Evolutionary conservation across 1,140 invertebrate species (phyloP), one percentile per base, ranked within the genome.

Genomic region (Drosophila chauvacae): DNA sequence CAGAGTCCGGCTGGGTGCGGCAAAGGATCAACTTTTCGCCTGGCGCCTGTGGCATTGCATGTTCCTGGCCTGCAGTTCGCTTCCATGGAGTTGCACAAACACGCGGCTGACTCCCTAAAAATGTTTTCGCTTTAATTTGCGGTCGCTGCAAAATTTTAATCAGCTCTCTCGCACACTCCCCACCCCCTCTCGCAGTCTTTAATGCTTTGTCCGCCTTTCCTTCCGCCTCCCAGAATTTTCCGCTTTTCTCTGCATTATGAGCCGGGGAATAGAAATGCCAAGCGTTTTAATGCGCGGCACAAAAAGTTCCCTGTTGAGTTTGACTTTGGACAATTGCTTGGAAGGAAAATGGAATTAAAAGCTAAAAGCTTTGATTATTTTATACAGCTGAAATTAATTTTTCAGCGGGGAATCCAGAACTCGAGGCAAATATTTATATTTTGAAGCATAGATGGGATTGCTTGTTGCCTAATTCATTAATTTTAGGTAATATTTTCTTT

Each of bases 51-150:
- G 70, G 70, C 51, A 76, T 56, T 79, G 79, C 83, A 82, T 80
- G 78, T 77, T 63, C 77, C 77, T 28, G 47, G 69, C 35, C 64
- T 26, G 20, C 35, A 30, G n/a, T 56, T 76, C 61, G 63, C 71
- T 18, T 57, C 18, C 41, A 23, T 50, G 44, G 30, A 70, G 41
- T 37, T 16, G 30, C 63, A 47, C 55, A 56, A 44, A 65, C 51
- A 57, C 66, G 72, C 71, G 45, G 66, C 71, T 33, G 50, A 84
- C 65, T 57, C 63, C 70, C 70, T 62, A 18, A 59, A 77, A 87
- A 87, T 80, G 73, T 80, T 88, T 88, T 79, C 77, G 70, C 85
- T 88, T 88, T 90, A 90, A 88, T 90, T 90, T 88, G 85, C 84
- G 68, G 70, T 70, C 73, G 62, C 44, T 75, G 81, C 73, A 90